Conservation (phyloP, 2,797 vertebrate species). For the Tragopan temminckii region DNA sequence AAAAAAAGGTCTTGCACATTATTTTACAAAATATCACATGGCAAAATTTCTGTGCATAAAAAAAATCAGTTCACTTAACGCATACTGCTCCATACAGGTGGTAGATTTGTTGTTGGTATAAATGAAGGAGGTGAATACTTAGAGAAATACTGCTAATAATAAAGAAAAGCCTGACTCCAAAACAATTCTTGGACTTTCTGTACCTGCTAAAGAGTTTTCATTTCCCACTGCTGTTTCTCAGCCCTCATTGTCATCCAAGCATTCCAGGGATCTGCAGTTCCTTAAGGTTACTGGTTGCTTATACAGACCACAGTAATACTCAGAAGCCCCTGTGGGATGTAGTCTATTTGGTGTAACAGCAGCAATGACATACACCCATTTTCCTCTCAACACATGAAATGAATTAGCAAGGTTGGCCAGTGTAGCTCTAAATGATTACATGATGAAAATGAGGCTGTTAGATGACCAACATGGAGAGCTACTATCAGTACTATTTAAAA, state of each 20-base stretch:
- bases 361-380: not conserved
- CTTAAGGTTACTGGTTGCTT: not conserved
- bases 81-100: not conserved
- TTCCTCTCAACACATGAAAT: not conserved
- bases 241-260: not conserved
- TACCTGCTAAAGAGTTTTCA: not conserved
- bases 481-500: not conserved
- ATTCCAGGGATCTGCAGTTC: not conserved
- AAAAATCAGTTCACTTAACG: not conserved
- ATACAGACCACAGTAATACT: not conserved
- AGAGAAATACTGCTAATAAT: not conserved
- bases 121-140: not conserved
- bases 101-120: not conserved
- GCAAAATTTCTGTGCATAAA: not conserved
- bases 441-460: not conserved
- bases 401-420: not conserved
- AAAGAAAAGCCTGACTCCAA: not conserved
- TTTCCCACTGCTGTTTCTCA: not conserved
- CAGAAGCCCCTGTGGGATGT: not conserved
- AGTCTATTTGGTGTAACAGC: not conserved
- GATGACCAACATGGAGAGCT: not conserved
- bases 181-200: not conserved
- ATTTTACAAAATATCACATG: not conserved
- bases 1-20: not conserved
- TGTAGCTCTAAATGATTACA: not conserved